phyloP scores from a whole-genome alignment of 1,140 invertebrate species.

The Maconellicoccus hirsutus region DNA sequence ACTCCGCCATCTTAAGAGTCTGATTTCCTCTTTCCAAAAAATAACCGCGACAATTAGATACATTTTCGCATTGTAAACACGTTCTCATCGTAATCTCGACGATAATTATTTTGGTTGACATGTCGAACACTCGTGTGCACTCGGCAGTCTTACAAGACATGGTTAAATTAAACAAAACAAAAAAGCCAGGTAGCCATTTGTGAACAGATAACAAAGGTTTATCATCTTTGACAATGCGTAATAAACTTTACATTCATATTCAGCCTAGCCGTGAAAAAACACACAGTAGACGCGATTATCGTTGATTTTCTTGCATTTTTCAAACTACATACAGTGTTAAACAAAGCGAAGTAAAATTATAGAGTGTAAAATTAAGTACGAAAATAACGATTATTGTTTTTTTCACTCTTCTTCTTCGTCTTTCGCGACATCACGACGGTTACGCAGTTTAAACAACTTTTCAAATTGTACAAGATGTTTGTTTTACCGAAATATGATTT shows the following conservation, averaged over 20 bases:
- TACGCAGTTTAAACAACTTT: no score
- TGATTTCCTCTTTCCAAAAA: not conserved
- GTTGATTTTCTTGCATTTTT: constrained; percentile 4
- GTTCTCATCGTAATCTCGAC: no score
- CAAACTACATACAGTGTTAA: not conserved
- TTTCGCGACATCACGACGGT: no score
- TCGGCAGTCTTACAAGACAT: not conserved
- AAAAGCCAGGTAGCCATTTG: constrained; percentile 3
- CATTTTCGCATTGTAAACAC: not conserved
- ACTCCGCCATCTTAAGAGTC: no score
- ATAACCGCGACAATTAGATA: not conserved
- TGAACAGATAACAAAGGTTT: constrained; percentile 9
- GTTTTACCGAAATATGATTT: no score
- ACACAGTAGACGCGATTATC: not conserved
- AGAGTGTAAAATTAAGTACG: not conserved
- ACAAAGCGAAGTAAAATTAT: not conserved
- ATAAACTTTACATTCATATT: not conserved
- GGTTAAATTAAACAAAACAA: not conserved
- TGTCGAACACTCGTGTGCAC: not conserved
- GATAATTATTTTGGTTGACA: no score
- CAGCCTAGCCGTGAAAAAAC: not conserved
- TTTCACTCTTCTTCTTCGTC: no score
- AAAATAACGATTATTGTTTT: not conserved
- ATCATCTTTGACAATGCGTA: constrained; percentile 3
- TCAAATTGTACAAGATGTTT: no score